Evolutionary conservation across 2,113 vertebrate species (phyloP).

Genomic region (Strix uralensis): DNA sequence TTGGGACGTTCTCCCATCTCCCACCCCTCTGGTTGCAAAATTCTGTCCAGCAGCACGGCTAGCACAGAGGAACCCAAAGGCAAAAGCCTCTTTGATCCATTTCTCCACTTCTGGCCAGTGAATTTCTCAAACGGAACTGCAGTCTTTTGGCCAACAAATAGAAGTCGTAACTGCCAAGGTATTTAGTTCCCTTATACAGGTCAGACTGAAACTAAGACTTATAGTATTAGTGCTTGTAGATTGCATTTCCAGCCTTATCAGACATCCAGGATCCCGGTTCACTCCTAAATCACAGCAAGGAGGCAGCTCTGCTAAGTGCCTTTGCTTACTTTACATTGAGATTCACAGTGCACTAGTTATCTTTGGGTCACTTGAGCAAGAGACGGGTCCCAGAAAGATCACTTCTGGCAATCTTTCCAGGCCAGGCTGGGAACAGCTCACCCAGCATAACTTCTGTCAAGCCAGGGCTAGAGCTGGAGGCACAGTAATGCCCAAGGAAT

Average conservation of each 20-base stretch:
- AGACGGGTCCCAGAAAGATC: background rate
- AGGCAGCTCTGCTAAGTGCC: background rate
- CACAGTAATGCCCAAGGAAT: background rate
- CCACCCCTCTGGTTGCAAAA: background rate
- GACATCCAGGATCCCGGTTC: background rate
- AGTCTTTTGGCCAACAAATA: background rate
- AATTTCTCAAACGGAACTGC: background rate
- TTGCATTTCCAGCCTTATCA: background rate
- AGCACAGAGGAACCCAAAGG: background rate
- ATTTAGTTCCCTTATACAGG: background rate
- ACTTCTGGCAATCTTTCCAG: background rate
- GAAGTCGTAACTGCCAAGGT: rapidly evolving
- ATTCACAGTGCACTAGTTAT: background rate
- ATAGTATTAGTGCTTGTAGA: background rate
- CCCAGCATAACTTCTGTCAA: background rate
- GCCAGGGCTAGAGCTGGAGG: background rate
- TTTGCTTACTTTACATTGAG: background rate
- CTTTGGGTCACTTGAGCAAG: background rate
- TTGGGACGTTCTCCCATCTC: background rate
- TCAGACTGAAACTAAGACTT: background rate
- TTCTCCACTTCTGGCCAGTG: background rate
- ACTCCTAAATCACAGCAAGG: background rate
- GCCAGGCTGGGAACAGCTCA: background rate
- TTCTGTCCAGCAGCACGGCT: background rate
- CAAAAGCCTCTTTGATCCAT: background rate